A percentile compares a stretch with the other conserved stretches of the same genome.
phyloP scores from a whole-genome alignment of 2,888 invertebrate genomes.

The Drosophila recens region DNA sequence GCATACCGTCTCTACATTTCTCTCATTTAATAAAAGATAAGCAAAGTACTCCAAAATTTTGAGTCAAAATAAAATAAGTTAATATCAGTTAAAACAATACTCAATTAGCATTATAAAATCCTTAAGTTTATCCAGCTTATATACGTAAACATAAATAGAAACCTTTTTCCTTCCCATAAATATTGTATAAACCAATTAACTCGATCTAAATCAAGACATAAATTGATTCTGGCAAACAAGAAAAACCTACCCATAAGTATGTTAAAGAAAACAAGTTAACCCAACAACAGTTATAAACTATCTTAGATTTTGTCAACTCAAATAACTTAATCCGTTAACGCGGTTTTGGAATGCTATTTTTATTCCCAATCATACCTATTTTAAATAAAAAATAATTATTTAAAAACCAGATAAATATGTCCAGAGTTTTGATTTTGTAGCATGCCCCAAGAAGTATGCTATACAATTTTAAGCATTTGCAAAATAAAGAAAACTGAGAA shows the following conservation, averaged over 20 bases:
- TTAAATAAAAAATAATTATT: neutral
- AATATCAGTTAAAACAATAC: neutral
- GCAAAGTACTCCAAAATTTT: no score
- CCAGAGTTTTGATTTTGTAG: neutral
- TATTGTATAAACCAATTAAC: neutral
- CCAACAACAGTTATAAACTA: slow-evolving; percentile 12
- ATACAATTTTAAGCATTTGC: neutral
- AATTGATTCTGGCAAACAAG: neutral
- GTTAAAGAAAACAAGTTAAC: neutral
- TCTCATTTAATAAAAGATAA: no score
- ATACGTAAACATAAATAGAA: neutral
- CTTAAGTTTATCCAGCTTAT: neutral
- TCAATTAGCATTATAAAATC: neutral
- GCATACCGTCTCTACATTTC: no score
- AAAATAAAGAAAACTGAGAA: slow-evolving; percentile 7
- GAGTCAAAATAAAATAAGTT: neutral
- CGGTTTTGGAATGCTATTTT: slow-evolving; percentile 21
- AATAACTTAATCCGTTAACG: slow-evolving; percentile 10
- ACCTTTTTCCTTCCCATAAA: neutral
- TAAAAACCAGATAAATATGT: neutral
- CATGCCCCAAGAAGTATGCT: slow-evolving; percentile 26
- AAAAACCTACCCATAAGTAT: neutral
- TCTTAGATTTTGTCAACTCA: slow-evolving; percentile 9
- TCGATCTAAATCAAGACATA: neutral
- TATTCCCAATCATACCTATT: neutral